These are phyloP conservation scores for Carlito syrichta DNA, from an alignment of 2,113 vertebrate species.

Conservation along the genomic window DNA sequence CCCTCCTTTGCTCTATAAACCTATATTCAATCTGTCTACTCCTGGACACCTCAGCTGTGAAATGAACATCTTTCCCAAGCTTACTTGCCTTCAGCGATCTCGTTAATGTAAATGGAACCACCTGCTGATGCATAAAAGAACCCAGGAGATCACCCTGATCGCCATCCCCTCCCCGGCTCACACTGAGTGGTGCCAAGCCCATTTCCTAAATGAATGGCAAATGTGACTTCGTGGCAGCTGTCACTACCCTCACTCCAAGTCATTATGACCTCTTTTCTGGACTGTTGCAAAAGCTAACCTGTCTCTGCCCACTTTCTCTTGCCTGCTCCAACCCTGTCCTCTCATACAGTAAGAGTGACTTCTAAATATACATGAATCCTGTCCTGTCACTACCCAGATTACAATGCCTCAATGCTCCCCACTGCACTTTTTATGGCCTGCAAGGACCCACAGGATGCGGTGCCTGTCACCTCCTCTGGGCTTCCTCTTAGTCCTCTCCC, in stretches of 20 bases:
- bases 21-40: not conserved
- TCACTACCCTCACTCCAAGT: not conserved
- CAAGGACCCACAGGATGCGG: not conserved
- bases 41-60: not conserved
- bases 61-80: not conserved
- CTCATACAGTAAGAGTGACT: not conserved
- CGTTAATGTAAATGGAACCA: not conserved
- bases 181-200: not conserved
- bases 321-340: not conserved
- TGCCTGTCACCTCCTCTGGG: not conserved
- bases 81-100: not conserved
- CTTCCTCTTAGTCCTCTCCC: not conserved
- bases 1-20: not conserved
- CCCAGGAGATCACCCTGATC: not conserved
- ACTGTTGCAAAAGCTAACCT: not conserved
- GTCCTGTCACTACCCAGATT: not conserved
- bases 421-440: too few relatives aligned
- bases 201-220: not conserved
- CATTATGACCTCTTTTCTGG: not conserved
- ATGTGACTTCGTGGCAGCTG: not conserved
- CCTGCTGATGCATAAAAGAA: not conserved
- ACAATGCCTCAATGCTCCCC: not conserved
- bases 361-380: not conserved
- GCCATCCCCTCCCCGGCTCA: rapidly evolving
- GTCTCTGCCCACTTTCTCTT: not conserved